Evolutionary conservation across 2,797 vertebrate genomes (phyloP).

Genomic region (Cygnus olor): DNA sequence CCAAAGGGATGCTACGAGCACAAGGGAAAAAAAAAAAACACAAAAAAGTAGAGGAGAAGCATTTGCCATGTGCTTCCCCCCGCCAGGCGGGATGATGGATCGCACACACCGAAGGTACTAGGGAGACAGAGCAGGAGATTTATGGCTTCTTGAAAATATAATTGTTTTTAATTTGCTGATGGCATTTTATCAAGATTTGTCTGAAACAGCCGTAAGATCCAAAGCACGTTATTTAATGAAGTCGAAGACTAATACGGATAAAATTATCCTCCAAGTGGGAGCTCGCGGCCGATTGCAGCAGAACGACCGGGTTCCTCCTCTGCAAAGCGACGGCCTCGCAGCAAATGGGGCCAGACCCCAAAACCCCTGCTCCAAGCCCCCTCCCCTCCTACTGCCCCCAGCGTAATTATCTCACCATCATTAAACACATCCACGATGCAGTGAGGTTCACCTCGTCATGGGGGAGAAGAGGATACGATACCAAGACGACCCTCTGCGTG

Average conservation of each 20-base stretch:
- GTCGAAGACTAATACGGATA: background rate
- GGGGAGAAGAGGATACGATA: background rate
- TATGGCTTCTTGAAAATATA: constrained; percentile 43
- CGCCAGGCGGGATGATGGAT: background rate
- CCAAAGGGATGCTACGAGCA: background rate
- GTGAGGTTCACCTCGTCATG: background rate
- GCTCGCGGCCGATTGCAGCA: fast-evolving
- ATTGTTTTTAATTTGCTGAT: constrained; percentile 60
- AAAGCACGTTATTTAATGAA: constrained; percentile 29
- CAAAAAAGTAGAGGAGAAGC: background rate
- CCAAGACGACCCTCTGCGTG: background rate
- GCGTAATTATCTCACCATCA: no score
- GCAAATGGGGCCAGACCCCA: no score
- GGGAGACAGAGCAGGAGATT: constrained; percentile 28
- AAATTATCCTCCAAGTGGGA: constrained; percentile 6
- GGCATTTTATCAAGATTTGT: constrained; percentile 54
- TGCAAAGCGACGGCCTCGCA: background rate
- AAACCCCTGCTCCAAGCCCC: background rate
- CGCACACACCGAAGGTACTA: background rate
- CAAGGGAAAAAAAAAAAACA: background rate
- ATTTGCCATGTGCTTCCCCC: constrained; percentile 3
- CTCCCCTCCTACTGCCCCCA: background rate
- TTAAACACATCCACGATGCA: background rate
- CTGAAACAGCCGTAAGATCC: constrained; percentile 18
- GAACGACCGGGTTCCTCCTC: fast-evolving